Base-by-base conservation (phyloP, 2,797 vertebrate genomes). In the Microctenopoma lineatum region DNA sequence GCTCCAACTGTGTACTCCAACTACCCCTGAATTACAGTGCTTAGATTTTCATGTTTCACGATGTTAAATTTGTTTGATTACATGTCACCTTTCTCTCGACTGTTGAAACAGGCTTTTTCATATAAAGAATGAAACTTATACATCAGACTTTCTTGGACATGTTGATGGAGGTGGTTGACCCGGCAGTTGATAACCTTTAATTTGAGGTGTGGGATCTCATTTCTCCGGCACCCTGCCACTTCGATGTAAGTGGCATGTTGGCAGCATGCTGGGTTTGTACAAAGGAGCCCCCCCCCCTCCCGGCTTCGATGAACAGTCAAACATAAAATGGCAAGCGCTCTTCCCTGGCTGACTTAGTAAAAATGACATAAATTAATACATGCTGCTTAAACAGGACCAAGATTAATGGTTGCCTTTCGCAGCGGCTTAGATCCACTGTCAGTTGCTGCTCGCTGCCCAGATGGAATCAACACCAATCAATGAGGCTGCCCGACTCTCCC, bases 321-420 rank as follows among this genome's bases (percentile, higher is more conserved):
- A 96, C 94, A 94, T 94, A 94, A 95, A 95, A 95, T 92, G 94
- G 94, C 88, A 89, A 96, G 95, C 95, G 86, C 95, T 95, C 93
- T 95, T 95, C 95, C 95, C 94, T 76, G 93, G 92, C 87, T 90
- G 92, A 96, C 96, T 97, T 96, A 97, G 96, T 96, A 96, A 96
- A 97, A 97, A 96, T 97, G 96, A 97, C 96, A 97, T 95, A 97
- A 97, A 97, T 97, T 96, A 97, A 97, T 97, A 97, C 96, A 96
- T 94, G 95, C 95, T 96, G 96, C 95, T 96, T 97, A 97, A 97
- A 97, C 95, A 94, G 96, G 96, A 96, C 95, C 95, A 96, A 97
- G 96, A 97, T 97, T 97, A 97, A 97, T 97, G 96, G 95, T 93
- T 94, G 95, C 95, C 96, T 95, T 96, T 96, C 96, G 95, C 95